These are phyloP conservation scores for Atherinosoma microstoma DNA, from an alignment of 2,797 vertebrate species.

Conservation along the genomic window DNA sequence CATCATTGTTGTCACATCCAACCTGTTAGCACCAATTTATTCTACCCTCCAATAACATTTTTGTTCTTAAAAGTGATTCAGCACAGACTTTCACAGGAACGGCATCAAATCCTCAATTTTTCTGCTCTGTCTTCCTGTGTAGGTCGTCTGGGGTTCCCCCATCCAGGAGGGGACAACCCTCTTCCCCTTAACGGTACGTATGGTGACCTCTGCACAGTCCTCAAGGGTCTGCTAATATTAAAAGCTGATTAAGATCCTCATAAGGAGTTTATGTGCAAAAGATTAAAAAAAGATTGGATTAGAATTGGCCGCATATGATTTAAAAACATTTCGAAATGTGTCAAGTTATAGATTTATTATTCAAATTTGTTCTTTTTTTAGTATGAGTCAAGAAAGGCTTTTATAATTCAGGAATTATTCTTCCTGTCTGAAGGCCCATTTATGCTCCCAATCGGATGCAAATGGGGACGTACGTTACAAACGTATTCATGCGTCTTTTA, in stretches of 20 bases:
- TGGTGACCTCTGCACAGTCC: neutral
- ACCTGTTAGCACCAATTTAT: neutral
- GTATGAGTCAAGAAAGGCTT: no score
- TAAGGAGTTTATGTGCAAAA: neutral
- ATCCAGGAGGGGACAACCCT: conserved; percentile 89
- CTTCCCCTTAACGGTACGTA: conserved; percentile 91
- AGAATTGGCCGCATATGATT: neutral
- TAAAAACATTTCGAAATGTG: neutral
- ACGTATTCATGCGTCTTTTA: no score
- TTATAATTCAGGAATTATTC: no score
- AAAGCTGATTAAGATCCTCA: conserved; percentile 1
- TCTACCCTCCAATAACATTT: neutral
- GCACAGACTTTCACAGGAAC: neutral
- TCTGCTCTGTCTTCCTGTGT: conserved; percentile 64
- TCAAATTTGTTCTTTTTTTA: neutral
- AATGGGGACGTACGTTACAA: no score
- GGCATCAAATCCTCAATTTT: neutral
- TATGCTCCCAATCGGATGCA: no score
- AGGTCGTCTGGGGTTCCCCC: conserved; percentile 91
- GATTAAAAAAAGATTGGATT: neutral
- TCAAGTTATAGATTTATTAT: neutral
- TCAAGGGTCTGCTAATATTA: neutral
- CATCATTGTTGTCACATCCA: neutral
- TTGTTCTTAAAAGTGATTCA: neutral
- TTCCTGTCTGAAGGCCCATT: no score